Base-by-base conservation (phyloP, 2,888 invertebrate genomes). In the Hemithea aestivaria region DNA sequence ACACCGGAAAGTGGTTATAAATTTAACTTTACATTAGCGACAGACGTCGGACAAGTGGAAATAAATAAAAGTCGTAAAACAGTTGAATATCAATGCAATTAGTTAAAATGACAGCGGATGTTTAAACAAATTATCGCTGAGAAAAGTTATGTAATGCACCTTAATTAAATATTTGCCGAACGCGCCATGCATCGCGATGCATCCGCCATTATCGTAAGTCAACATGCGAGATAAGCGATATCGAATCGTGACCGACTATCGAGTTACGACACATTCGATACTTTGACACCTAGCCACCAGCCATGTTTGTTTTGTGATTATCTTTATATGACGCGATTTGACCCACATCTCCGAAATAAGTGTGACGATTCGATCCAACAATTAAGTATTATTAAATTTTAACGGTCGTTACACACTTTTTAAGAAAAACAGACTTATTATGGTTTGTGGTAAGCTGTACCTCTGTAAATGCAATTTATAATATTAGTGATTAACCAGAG, bases 211-310 rank as follows among this genome's bases (percentile, higher is more conserved):
- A 80, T 84, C 75, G 62, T 69, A 68, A 77, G 62, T 73, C 73
- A 75, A 75, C 56, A 59, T 58, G 52, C 53, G 53, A 72, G 75
- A 77, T 79, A 80, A 80, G 66, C 60, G 56, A 69, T 81, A 82
- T 79, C 74, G 74, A 77, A 75, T 77, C 62, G 66, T 74, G 76
- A 66, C 70, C 60, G 59, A 48, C 59, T 74, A 79, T 81, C 75
- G 63, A 63, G 71, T 82, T 80, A 74, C 82, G 67, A 79, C 63
- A 76, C 64, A 77, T 58, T 58, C 66, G 70, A 78, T 71, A 73
- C 72, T 64, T 56, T 65, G 75, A 73, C 73, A 73, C 71, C 72
- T 72, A 75, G 68, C 74, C 75, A 73, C 73, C 66, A 62, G 62
- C 67, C 56, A 50, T 67, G 62, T 66, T 66, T 66, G 67, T 63